Base-by-base conservation (phyloP, 1,140 invertebrate species). In the Meteorus sp. region DNA sequence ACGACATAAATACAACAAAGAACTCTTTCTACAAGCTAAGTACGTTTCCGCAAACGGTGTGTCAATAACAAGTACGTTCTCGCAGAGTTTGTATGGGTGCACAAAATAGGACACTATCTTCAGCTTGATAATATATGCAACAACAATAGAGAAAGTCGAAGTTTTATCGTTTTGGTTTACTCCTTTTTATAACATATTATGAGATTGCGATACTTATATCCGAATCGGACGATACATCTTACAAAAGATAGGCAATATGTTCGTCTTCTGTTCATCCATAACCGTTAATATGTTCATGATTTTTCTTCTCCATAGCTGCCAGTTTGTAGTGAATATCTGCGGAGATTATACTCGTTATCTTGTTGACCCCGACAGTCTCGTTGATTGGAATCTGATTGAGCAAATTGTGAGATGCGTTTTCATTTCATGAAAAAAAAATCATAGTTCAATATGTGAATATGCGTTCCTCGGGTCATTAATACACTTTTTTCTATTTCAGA, bases 21-120 rank as follows among this genome's bases (percentile, higher is more conserved):
- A 97, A 75, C 88, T 94, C 68, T 98, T 94, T 77, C 79, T 98
- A 29, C 93, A 96, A 81, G 93, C 93, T 29, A 95, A 95, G 93
- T 96, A 84, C 41, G 69, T 4, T 6, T 47, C n/a, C n/a, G 6
- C n/a, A 33, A 33, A 33, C 31, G 7, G 7, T n/a, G 7, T 33
- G 31, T 33, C 31, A 7, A 33, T 7, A 7, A 7, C 7, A 44
- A 19, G 11, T 15, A 6, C 41, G n/a, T n/a, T n/a, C n/a, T n/a
- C n/a, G n/a, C n/a, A n/a, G n/a, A n/a, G n/a, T n/a, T n/a, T n/a
- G n/a, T n/a, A n/a, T n/a, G n/a, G n/a, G n/a, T n/a, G n/a, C n/a
- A n/a, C n/a, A n/a, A n/a, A n/a, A n/a, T n/a, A n/a, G n/a, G n/a
- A n/a, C n/a, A n/a, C n/a, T n/a, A n/a, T n/a, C n/a, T n/a, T n/a